Evolutionary conservation across 2,888 invertebrate species (phyloP).

Genomic region (Callimorpha dominula): DNA sequence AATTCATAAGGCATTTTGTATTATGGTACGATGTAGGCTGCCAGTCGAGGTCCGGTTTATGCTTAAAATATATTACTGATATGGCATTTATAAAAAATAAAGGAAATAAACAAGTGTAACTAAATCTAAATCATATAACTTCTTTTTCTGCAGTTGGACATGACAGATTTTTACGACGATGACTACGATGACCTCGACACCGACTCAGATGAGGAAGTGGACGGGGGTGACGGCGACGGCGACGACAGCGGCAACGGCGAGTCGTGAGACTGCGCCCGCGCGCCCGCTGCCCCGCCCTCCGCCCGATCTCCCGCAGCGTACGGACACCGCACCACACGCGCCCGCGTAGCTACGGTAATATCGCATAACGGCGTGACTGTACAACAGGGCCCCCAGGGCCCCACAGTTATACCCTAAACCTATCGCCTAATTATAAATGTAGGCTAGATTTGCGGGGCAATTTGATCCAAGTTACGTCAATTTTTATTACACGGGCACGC

Average conservation of each 20-base stretch:
- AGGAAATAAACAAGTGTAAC: neutral
- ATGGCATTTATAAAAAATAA: no score
- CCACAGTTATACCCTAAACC: neutral
- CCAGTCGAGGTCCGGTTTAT: no score
- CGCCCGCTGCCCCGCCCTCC: constrained; percentile 27
- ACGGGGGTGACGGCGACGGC: constrained; percentile 91
- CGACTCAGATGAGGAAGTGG: constrained; percentile 88
- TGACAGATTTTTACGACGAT: constrained; percentile 98
- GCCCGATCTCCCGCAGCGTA: constrained; percentile 47
- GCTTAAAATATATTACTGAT: no score
- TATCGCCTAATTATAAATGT: constrained; percentile 6
- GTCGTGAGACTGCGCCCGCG: constrained; percentile 89
- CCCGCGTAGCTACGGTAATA: constrained; percentile 29
- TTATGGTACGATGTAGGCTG: no score
- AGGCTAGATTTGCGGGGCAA: neutral
- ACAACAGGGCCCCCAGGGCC: neutral
- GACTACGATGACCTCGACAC: constrained; percentile 96
- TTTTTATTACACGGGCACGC: constrained; percentile 9
- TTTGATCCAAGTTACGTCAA: constrained; percentile 3
- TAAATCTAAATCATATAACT: neutral
- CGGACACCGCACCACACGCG: constrained; percentile 49
- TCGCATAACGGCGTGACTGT: constrained; percentile 8
- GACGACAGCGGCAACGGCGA: constrained; percentile 97
- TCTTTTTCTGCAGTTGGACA: constrained; percentile 88
- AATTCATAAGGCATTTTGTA: no score